Percentiles rank a stretch among this genome's conserved stretches.
These are phyloP conservation scores for Danio kyathit DNA, from an alignment of 2,797 vertebrate species.

Conservation along the genomic window DNA sequence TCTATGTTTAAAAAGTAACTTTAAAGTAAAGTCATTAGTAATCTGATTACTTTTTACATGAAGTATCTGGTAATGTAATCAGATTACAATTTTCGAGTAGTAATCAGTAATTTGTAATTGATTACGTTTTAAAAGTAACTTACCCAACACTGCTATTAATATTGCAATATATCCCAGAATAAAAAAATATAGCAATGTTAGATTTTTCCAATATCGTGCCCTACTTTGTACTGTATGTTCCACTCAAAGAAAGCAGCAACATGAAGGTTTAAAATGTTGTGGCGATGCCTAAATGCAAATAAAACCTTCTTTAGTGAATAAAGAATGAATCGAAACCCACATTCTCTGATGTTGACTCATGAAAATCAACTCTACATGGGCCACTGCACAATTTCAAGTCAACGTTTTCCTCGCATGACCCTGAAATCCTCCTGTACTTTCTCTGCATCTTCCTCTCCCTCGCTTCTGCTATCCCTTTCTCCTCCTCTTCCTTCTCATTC, in stretches of 20 bases:
- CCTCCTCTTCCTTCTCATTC: conserved; percentile 7
- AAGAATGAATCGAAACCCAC: neutral
- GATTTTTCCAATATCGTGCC: no score
- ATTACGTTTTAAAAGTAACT: no score
- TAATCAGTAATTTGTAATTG: no score
- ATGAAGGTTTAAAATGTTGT: neutral
- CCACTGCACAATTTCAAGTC: neutral
- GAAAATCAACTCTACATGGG: neutral
- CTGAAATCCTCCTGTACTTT: conserved; percentile 20
- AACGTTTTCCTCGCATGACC: neutral
- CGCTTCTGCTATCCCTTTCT: neutral
- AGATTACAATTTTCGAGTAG: no score
- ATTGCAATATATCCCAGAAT: no score
- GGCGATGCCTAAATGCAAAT: neutral
- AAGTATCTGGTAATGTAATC: no score
- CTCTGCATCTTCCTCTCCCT: conserved; percentile 7
- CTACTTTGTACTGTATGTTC: neutral
- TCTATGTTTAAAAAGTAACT: no score
- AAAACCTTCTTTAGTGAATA: no score
- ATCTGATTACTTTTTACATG: no score
- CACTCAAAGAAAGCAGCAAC: neutral
- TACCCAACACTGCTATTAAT: no score
- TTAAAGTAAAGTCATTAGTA: no score
- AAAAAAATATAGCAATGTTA: no score
- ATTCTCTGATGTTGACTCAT: neutral